phyloP scores from a whole-genome alignment of 2,113 vertebrate genomes.

The Microcebus jonahi region DNA sequence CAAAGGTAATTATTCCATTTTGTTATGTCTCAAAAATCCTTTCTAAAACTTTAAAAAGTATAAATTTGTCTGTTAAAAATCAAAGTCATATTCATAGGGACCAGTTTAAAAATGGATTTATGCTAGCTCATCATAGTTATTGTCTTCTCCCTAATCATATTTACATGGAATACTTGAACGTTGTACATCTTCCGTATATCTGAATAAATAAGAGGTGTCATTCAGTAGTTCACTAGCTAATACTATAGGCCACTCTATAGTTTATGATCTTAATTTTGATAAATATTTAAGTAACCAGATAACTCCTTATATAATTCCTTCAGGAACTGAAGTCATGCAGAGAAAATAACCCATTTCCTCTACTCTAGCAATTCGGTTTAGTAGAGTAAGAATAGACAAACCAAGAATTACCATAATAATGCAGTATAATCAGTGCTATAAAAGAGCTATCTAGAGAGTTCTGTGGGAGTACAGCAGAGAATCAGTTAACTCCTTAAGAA shows the following conservation, averaged over 20 bases:
- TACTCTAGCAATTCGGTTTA: too few species aligned
- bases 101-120: neutral
- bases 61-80: neutral
- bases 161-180: neutral
- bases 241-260: neutral
- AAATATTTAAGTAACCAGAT: too few species aligned
- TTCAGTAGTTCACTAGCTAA: neutral
- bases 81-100: neutral
- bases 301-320: too few species aligned
- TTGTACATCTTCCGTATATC: neutral
- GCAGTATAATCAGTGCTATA: too few species aligned
- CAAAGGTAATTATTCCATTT: conserved; percentile 84
- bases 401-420: too few species aligned
- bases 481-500: too few species aligned
- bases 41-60: neutral
- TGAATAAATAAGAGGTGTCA: neutral
- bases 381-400: too few species aligned
- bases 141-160: neutral
- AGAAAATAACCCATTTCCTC: too few species aligned
- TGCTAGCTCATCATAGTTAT: neutral
- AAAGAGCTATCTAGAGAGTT: too few species aligned
- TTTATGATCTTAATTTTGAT: too few species aligned
- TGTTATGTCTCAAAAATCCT: neutral
- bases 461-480: too few species aligned
- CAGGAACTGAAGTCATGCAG: too few species aligned